These are phyloP conservation scores for Xenops minutus DNA, from an alignment of 2,797 vertebrate species.

Conservation along the genomic window DNA sequence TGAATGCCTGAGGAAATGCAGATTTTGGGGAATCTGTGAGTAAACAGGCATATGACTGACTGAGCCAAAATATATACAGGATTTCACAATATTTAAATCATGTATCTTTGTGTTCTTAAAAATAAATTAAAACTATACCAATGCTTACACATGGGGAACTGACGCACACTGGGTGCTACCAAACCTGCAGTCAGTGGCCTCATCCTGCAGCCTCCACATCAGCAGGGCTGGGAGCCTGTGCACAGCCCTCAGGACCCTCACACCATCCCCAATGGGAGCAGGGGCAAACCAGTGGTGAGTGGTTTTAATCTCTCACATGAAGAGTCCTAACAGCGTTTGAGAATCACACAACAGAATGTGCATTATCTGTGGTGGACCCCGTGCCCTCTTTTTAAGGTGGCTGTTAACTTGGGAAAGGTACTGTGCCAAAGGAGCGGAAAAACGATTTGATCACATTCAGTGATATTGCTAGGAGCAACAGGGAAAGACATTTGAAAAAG, in stretches of 20 bases:
- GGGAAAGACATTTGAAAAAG: slow-evolving; percentile 63
- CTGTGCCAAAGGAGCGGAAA: slow-evolving; percentile 58
- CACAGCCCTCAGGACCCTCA: not conserved
- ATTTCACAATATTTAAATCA: slow-evolving; percentile 72
- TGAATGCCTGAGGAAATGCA: slow-evolving; percentile 69
- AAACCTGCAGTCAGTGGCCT: slow-evolving; percentile 11
- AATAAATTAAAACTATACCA: slow-evolving; percentile 67
- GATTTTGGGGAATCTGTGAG: slow-evolving; percentile 72
- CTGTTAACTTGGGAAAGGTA: slow-evolving; percentile 54
- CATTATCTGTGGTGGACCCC: not conserved
- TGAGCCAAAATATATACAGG: slow-evolving; percentile 68
- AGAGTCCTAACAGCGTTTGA: not conserved
- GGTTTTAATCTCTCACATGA: not conserved
- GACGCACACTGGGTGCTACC: not conserved
- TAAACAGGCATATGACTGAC: slow-evolving; percentile 71
- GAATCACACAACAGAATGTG: not conserved
- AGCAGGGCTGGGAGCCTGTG: not conserved
- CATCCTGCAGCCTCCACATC: not conserved
- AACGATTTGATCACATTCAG: slow-evolving; percentile 54
- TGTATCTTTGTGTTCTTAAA: slow-evolving; percentile 71
- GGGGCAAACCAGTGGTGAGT: not conserved
- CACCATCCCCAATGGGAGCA: not conserved
- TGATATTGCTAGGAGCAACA: slow-evolving; percentile 64
- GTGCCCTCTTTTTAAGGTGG: slow-evolving; percentile 30
- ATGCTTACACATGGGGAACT: slow-evolving; percentile 36